Evolutionary conservation across 2,113 vertebrate species (phyloP).

Genomic region (Stomatorhinus ivindoensis): DNA sequence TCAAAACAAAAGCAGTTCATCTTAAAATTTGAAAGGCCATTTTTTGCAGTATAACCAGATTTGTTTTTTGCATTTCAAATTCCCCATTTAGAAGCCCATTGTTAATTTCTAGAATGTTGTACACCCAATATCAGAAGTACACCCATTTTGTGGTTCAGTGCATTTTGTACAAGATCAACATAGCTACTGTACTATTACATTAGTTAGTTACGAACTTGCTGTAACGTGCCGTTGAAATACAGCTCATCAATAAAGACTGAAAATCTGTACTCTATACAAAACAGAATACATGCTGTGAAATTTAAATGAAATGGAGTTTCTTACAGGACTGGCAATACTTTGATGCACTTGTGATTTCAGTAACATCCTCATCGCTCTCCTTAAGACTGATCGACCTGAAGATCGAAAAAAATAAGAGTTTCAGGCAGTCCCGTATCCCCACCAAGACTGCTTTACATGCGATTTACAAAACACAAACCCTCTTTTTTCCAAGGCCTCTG

Average conservation of each 20-base stretch:
- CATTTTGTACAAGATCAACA: not conserved
- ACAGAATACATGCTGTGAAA: not conserved
- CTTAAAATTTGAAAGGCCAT: too few relatives aligned
- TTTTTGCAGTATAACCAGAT: not conserved
- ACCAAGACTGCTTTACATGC: not conserved
- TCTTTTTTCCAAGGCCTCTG: slow-evolving; percentile 1
- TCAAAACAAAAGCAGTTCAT: too few relatives aligned
- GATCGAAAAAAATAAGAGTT: not conserved
- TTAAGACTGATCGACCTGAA: not conserved
- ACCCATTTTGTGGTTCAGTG: not conserved
- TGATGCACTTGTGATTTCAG: slow-evolving; percentile 35
- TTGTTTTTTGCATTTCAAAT: not conserved
- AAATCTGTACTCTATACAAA: not conserved
- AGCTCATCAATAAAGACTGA: not conserved
- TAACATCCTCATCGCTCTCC: not conserved
- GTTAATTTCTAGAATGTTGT: not conserved
- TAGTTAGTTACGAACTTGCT: too few relatives aligned
- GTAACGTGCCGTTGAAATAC: not conserved
- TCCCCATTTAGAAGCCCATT: not conserved
- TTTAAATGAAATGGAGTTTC: not conserved
- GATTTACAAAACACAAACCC: slow-evolving; percentile 12
- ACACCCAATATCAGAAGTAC: not conserved
- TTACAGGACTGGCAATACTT: slow-evolving; percentile 54
- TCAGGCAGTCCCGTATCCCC: not conserved
- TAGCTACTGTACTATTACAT: not conserved